Conservation (phyloP, 2,888 invertebrate species). For the Buathra laborator region DNA sequence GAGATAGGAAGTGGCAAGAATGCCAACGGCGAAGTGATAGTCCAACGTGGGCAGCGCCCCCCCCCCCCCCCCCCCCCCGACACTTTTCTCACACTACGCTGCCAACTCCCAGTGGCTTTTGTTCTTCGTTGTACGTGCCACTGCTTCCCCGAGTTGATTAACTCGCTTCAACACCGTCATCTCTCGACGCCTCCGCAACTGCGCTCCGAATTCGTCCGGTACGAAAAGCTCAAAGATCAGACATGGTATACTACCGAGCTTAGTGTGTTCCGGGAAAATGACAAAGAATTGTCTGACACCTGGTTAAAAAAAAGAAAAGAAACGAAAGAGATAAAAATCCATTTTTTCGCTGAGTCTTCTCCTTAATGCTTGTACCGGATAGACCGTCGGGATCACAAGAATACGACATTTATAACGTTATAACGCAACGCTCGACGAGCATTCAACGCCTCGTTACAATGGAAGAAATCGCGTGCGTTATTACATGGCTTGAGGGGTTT, state of each 20-base stretch:
- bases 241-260: neutral
- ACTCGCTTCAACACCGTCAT: constrained; percentile 56
- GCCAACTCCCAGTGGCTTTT: constrained; percentile 58
- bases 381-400: neutral
- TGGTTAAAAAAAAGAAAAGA: neutral
- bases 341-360: neutral
- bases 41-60: neutral
- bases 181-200: neutral
- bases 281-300: constrained; percentile 28
- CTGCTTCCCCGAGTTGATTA: constrained; percentile 63
- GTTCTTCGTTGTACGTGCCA: constrained; percentile 59
- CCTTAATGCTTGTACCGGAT: neutral
- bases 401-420: neutral
- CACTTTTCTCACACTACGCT: neutral
- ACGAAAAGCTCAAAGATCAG: constrained; percentile 29
- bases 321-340: no score
- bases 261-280: neutral
- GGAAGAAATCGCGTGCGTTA: constrained; percentile 18
- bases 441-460: constrained; percentile 21
- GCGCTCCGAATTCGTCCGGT: neutral
- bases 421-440: neutral
- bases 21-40: constrained; percentile 24
- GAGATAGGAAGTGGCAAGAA: constrained; percentile 29
- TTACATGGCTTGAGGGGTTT: constrained; percentile 12
- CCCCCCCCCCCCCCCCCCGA: no score